Conservation (phyloP, 2,113 vertebrate species). For the Rhombomys opimus region DNA sequence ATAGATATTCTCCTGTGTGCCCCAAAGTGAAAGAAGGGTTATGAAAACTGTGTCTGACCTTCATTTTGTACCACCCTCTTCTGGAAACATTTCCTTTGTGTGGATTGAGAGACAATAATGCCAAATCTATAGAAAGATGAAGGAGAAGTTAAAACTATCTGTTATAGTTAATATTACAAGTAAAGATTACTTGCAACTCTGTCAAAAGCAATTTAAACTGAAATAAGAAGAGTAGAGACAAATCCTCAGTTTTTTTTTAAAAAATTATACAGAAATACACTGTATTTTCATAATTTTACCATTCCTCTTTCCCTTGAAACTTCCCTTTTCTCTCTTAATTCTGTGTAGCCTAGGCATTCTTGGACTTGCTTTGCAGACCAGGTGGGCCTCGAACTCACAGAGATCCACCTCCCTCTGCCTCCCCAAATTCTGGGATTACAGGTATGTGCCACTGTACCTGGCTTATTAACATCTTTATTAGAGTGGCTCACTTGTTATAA, state of each 20-base stretch:
- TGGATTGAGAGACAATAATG: not conserved
- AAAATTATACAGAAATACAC: not conserved
- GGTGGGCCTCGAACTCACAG: no score
- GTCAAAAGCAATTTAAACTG: not conserved
- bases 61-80: not conserved
- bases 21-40: not conserved
- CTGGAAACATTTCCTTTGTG: not conserved
- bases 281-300: not conserved
- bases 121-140: not conserved
- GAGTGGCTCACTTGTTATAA: not conserved
- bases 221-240: not conserved
- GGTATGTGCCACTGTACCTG: no score
- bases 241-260: not conserved
- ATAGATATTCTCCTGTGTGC: not conserved
- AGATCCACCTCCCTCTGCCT: no score
- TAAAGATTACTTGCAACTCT: not conserved
- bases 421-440: no score
- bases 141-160: not conserved
- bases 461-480: not conserved
- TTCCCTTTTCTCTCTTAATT: not conserved
- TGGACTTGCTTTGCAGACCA: no score
- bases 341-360: no score
- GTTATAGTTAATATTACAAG: not conserved
- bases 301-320: not conserved
- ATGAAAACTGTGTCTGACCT: not conserved